A percentile compares a stretch with the other conserved stretches of the same genome.
These are phyloP conservation scores for Peromyscus polionotus DNA, from an alignment of 2,113 vertebrate genomes.

Conservation along the genomic window DNA sequence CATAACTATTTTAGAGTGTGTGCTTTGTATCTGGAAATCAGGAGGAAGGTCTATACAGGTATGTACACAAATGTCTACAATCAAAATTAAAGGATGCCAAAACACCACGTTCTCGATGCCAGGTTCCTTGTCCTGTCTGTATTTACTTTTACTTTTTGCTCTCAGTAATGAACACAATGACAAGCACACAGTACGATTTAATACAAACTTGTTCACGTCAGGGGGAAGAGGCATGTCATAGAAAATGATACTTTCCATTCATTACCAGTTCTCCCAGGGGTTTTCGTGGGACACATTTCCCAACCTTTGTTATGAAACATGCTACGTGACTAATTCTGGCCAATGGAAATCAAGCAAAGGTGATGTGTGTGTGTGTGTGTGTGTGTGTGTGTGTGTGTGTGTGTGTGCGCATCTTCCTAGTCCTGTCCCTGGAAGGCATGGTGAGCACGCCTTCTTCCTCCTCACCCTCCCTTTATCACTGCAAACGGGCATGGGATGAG, in stretches of 20 bases:
- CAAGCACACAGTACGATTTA: neutral
- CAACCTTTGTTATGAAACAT: neutral
- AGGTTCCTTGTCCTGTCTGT: neutral
- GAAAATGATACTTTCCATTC: neutral
- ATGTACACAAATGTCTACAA: neutral
- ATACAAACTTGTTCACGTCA: neutral
- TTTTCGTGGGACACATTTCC: neutral
- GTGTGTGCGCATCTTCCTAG: neutral
- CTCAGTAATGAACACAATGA: neutral
- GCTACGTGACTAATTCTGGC: neutral
- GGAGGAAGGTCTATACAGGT: neutral
- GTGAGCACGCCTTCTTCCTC: neutral
- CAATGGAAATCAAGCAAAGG: neutral
- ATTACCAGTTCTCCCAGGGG: neutral
- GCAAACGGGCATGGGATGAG: neutral
- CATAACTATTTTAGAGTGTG: constrained; percentile 9
- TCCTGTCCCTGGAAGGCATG: neutral
- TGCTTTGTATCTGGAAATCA: neutral
- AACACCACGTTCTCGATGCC: neutral
- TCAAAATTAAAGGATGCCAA: constrained; percentile 34
- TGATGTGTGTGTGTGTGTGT: neutral
- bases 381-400: no score
- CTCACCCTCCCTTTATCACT: neutral
- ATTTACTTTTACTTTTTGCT: neutral
- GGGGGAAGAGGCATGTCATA: neutral